These are phyloP conservation scores for Coturnix japonica DNA, from an alignment of 2,113 vertebrate genomes.

Conservation along the genomic window DNA sequence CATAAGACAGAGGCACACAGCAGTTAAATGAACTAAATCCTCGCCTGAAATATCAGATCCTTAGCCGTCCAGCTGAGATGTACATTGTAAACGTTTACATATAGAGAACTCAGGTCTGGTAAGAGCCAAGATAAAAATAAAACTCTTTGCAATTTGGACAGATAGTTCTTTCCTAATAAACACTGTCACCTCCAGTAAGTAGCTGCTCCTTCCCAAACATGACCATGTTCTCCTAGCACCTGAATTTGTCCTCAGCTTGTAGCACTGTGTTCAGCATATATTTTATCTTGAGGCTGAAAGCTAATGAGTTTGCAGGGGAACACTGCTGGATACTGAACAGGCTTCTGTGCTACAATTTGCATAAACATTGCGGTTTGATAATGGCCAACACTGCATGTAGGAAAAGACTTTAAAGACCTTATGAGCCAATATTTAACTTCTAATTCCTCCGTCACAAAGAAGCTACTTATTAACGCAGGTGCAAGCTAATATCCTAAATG, in stretches of 20 bases:
- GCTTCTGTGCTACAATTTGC: not conserved
- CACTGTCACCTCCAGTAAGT: fast-evolving
- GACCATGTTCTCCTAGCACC: not conserved
- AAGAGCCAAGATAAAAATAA: not conserved
- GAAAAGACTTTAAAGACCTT: slow-evolving; percentile 5
- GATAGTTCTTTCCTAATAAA: not conserved
- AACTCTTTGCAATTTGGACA: not conserved
- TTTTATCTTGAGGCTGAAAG: not conserved
- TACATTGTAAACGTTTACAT: not conserved
- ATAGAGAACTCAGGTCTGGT: not conserved
- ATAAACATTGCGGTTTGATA: slow-evolving; percentile 9
- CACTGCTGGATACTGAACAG: not conserved
- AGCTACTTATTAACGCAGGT: slow-evolving; percentile 1
- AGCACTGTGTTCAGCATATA: not conserved
- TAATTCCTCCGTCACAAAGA: slow-evolving; percentile 35
- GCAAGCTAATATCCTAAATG: not conserved
- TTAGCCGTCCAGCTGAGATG: not conserved
- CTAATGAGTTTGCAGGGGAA: not conserved
- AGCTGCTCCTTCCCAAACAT: not conserved
- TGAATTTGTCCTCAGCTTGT: not conserved
- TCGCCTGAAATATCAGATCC: not conserved
- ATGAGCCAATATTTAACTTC: slow-evolving; percentile 28
- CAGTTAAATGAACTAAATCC: not conserved
- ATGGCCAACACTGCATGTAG: not conserved
- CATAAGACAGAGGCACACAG: not conserved